Base-by-base conservation (phyloP, 2,888 invertebrate genomes). In the Catocala sponsa region DNA sequence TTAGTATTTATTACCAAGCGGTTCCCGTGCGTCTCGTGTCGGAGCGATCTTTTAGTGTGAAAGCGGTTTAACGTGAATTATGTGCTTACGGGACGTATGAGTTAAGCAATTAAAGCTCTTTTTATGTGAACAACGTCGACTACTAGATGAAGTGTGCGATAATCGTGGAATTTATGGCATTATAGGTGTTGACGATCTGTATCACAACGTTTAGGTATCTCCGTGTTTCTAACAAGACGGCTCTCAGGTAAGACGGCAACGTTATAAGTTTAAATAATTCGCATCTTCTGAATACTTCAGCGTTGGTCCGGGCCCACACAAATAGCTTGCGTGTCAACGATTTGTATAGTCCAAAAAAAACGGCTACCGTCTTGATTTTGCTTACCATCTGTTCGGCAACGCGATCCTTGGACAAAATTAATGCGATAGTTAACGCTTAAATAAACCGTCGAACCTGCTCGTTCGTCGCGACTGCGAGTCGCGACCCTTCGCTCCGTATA, bases 1-100 rank as follows among this genome's bases (percentile, higher is more conserved):
- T 94, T 93, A 91, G 92, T 93, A 94, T 92, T 94, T 94, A 93
- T 94, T 91, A 88, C 90, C 72, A 77, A 83, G 86, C 77, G 82
- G 86, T 85, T 89, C 56, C 59, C 76, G 72, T 70, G 76, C 80
- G 72, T 48, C 71, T 71, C 64, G 65, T 62, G 80, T 74, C 78
- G 79, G 79, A 76, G 82, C 81, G 79, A 85, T 86, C 84, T 89
- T 73, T 85, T 79, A 82, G 89, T 89, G 89, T 88, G 89, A 90
- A 88, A 86, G 90, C 88, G 82, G 86, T 78, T 85, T 82, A 80
- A 85, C 79, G 86, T 90, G 87, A 91, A 85, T 91, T 88, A 92
- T 92, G 88, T 86, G 87, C 84, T 87, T 82, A 84, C 72, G 80
- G 81, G 85, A 87, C 84, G 85, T 85, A 85, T 82, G 88, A 89